These are phyloP conservation scores for Chloromyia formosa DNA, from an alignment of 2,888 invertebrate species.

Conservation along the genomic window DNA sequence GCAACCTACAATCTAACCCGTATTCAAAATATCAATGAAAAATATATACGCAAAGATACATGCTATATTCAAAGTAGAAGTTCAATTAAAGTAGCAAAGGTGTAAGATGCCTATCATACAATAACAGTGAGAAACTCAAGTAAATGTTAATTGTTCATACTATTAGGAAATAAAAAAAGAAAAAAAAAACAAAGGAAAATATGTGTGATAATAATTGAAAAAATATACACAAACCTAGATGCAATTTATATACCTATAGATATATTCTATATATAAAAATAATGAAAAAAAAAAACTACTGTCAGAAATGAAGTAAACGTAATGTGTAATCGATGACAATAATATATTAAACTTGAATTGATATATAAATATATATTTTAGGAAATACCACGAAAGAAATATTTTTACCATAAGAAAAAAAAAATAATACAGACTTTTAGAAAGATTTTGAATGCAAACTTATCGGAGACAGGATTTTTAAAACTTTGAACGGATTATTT, in stretches of 20 bases:
- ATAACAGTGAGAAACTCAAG: neutral
- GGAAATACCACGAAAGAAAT: conserved; percentile 14
- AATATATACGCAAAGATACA: too few species aligned
- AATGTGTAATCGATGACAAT: conserved; percentile 44
- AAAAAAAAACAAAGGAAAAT: neutral
- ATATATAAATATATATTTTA: conserved; percentile 28
- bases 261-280: conserved; percentile 35
- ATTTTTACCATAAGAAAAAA: conserved; percentile 6
- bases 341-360: conserved; percentile 14
- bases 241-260: conserved; percentile 17
- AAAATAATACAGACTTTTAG: conserved; percentile 27
- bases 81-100: neutral
- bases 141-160: neutral
- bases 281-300: neutral
- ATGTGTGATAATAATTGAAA: conserved; percentile 22
- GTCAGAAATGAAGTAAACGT: conserved; percentile 7
- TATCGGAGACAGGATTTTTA: conserved; percentile 1
- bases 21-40: neutral
- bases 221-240: neutral
- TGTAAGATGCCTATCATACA: neutral
- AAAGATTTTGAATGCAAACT: conserved; percentile 27
- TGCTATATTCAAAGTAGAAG: neutral
- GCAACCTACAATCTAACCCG: neutral
- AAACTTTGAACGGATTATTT: conserved; percentile 8
- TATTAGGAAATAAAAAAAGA: conserved; percentile 14